Conservation (phyloP, 2,113 vertebrate genomes). For the Myotis lucifugus region DNA sequence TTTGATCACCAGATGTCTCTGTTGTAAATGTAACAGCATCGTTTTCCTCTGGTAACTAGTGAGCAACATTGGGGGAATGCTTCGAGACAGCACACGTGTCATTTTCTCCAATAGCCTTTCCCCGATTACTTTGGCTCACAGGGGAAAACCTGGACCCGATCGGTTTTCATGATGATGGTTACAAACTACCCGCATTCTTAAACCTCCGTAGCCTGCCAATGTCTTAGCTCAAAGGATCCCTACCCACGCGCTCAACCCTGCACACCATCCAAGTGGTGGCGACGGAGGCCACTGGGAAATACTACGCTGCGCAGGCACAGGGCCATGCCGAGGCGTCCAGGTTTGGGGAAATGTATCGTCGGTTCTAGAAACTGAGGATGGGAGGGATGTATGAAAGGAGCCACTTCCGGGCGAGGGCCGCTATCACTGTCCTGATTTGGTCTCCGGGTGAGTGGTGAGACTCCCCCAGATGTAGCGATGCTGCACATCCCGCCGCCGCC, state of each 20-base stretch:
- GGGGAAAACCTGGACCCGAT: not conserved
- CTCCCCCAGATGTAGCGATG: no score
- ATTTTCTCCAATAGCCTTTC: not conserved
- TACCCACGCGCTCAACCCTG: not conserved
- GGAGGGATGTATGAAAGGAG: not conserved
- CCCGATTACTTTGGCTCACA: not conserved
- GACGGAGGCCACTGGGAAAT: not conserved
- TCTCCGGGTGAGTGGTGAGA: not conserved
- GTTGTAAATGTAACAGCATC: not conserved
- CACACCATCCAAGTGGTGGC: fast-evolving
- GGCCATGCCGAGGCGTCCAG: not conserved
- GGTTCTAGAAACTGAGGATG: not conserved
- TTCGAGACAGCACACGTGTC: not conserved
- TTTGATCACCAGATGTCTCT: not conserved
- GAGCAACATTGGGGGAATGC: no score
- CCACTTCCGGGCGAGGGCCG: not conserved
- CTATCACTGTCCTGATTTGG: no score
- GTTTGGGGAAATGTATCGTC: not conserved
- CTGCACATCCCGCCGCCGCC: not conserved
- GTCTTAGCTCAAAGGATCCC: not conserved
- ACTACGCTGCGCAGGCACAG: not conserved
- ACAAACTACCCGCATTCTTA: not conserved
- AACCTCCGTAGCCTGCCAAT: not conserved
- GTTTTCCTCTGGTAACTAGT: not conserved
- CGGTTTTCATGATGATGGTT: not conserved